Conservation (phyloP, 1,140 invertebrate genomes). For the Euura saliciscinereae region DNA sequence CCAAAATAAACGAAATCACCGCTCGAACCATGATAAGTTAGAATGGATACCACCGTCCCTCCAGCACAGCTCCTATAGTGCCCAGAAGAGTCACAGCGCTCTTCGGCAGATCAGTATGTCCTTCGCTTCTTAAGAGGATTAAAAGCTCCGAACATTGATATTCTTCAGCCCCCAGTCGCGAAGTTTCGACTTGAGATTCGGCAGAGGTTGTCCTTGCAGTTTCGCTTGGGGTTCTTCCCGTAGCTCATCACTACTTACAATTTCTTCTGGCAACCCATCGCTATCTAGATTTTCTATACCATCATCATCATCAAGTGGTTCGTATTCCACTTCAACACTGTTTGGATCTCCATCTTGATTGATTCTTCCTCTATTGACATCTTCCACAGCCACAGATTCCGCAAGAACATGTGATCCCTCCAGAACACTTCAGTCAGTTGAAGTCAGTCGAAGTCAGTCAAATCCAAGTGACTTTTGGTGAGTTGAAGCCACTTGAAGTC, state of each 20-base stretch:
- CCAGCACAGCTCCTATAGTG: constrained; percentile 13
- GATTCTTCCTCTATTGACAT: neutral
- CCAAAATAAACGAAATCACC: constrained; percentile 22
- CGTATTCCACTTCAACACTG: neutral
- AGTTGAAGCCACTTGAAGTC: neutral
- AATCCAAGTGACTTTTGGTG: too few species aligned
- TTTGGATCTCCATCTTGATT: neutral
- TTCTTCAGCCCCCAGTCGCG: constrained; percentile 23
- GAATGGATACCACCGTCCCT: constrained; percentile 6
- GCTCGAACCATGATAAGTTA: neutral
- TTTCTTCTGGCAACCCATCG: neutral
- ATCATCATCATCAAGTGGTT: neutral
- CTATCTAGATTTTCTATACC: neutral
- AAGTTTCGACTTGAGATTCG: constrained; percentile 12
- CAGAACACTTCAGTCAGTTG: neutral
- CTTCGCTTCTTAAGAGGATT: constrained; percentile 8
- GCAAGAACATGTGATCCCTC: neutral
- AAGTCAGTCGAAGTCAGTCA: neutral
- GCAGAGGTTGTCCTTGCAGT: neutral
- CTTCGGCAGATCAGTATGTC: constrained; percentile 22
- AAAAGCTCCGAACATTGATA: constrained; percentile 23
- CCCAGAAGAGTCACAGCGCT: constrained; percentile 19
- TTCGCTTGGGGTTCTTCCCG: neutral
- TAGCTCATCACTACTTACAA: too few species aligned
- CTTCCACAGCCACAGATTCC: neutral